Conservation (phyloP, 2,113 vertebrate genomes). For the Ammodytes marinus region DNA sequence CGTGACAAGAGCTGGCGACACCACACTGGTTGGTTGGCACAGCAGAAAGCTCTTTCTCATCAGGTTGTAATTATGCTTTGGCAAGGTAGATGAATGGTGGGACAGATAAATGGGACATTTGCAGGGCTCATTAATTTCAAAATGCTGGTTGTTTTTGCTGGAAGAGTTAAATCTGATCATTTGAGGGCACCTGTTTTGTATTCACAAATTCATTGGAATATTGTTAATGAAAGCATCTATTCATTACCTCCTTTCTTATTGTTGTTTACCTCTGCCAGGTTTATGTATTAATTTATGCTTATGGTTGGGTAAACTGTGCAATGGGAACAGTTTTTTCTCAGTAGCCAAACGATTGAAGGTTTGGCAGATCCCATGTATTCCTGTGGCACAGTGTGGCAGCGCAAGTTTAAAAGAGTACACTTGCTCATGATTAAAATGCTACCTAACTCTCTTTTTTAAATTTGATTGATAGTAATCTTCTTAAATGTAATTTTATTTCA, state of each 20-base stretch:
- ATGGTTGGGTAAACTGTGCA: not conserved
- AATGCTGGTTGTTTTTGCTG: constrained; percentile 26
- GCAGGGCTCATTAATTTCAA: constrained; percentile 41
- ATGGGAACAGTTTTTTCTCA: not conserved
- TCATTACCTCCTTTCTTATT: constrained; percentile 3
- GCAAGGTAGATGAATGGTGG: constrained; percentile 47
- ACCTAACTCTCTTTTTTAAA: not conserved
- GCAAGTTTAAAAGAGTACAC: not conserved
- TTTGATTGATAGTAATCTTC: not conserved
- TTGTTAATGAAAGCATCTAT: not conserved
- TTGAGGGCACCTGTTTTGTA: not conserved
- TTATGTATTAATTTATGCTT: not conserved
- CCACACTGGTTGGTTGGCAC: constrained; percentile 44
- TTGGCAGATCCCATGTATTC: not conserved
- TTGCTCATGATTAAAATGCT: constrained; percentile 1
- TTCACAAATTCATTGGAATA: not conserved
- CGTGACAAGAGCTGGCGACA: constrained; percentile 52
- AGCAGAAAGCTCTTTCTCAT: constrained; percentile 32
- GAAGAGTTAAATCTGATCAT: constrained; percentile 22
- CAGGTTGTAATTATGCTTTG: constrained; percentile 57
- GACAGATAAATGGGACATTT: constrained; percentile 29
- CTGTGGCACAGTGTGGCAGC: not conserved
- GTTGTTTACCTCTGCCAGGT: constrained; percentile 14
- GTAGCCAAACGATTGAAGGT: not conserved
- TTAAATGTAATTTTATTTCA: not conserved